Evolutionary conservation across 2,888 invertebrate species (phyloP), one percentile per base, ranked within the genome.

Genomic region (Cybosia mesomella): DNA sequence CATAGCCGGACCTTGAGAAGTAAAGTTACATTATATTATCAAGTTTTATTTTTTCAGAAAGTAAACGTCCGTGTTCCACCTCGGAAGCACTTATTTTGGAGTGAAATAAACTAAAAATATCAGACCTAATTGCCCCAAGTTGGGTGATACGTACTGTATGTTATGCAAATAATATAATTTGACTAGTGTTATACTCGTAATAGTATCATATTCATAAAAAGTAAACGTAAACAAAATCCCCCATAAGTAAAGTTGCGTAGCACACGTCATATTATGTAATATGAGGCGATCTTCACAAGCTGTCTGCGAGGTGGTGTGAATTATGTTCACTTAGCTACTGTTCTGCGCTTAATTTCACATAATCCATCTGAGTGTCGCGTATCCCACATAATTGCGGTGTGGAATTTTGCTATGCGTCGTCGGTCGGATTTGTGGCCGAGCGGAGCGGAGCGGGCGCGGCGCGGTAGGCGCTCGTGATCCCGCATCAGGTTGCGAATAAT

Each of bases 401-500:
- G 87, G 87, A 89, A 89, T 92, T 91, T 92, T 89, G 87, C 86
- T 86, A 85, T 87, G 88, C 85, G 86, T 83, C 80, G 85, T 83
- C 79, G 85, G 85, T 81, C 77, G 89, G 90, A 90, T 90, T 90
- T 89, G 88, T 80, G 87, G 83, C 71, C 28, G 69, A 70, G 59
- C 54, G 65, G 58, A 70, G 67, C 59, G 39, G 22, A 60, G 61
- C 62, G 66, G 43, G 70, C 64, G 70, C 58, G 67, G 63, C 57
- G 63, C 36, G 58, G 60, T 67, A 69, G 70, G 70, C 67, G 67
- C 67, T 76, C 92, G 92, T 93, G 94, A 92, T 91, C 92, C 84
- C 89, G 93, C 93, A 93, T 93, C 92, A 81, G 87, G 89, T 91
- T 89, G 87, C 90, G 88, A 90, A 92, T 94, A 94, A 94, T 94